phyloP scores from a whole-genome alignment of 2,888 invertebrate species.

The Halictus quadricinctus region DNA sequence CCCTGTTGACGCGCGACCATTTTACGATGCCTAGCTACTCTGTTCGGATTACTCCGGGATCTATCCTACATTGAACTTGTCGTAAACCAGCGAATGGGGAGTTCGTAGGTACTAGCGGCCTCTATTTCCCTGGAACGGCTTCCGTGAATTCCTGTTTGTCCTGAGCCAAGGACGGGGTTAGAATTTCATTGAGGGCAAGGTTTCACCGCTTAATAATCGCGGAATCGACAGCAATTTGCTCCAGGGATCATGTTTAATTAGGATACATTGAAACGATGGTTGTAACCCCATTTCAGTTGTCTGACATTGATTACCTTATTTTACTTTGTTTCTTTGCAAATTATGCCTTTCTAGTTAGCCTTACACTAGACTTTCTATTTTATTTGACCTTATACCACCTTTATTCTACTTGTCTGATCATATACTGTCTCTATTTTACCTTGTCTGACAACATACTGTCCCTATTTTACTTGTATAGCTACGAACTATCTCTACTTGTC shows the following conservation, averaged over 20 bases:
- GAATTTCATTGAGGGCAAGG: neutral
- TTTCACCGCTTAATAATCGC: neutral
- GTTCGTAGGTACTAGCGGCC: neutral
- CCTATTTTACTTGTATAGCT: too few species aligned
- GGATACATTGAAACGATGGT: neutral
- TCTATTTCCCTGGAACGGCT: neutral
- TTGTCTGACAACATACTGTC: too few species aligned
- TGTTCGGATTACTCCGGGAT: neutral
- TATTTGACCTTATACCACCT: too few species aligned
- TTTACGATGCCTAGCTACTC: neutral
- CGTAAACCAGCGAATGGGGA: neutral
- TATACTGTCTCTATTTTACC: too few species aligned
- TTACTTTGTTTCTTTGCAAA: neutral
- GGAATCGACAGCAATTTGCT: neutral
- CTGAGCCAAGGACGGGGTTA: neutral
- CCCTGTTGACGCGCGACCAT: conserved; percentile 8
- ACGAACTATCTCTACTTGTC: too few species aligned
- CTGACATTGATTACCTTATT: neutral
- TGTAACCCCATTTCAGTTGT: neutral
- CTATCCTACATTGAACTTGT: neutral
- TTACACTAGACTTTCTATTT: too few species aligned
- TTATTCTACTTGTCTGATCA: too few species aligned
- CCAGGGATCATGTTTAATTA: neutral
- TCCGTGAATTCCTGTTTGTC: neutral
- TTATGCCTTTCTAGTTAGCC: neutral